phyloP scores from a whole-genome alignment of 2,797 vertebrate genomes.

The Chaetophractus vellerosus region DNA sequence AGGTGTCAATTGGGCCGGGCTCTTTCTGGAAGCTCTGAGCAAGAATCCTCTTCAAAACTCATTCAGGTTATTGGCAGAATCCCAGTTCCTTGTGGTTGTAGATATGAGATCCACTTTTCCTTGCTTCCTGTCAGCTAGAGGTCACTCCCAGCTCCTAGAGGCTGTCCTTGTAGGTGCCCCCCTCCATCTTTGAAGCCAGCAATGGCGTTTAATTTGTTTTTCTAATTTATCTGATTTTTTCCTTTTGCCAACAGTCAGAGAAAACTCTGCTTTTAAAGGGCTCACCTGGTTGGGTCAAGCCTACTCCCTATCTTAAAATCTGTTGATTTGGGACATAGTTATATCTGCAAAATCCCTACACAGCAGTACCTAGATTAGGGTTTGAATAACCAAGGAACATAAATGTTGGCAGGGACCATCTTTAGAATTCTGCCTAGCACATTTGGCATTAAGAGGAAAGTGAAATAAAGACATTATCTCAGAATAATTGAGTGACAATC shows the following conservation, averaged over 20 bases:
- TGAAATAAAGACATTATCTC: constrained; percentile 60
- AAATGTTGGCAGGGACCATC: constrained; percentile 8
- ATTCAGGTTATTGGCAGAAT: constrained; percentile 11
- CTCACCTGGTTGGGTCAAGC: neutral
- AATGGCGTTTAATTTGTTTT: neutral
- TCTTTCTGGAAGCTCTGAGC: neutral
- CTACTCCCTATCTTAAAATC: constrained; percentile 20
- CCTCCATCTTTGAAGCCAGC: neutral
- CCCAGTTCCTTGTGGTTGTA: neutral
- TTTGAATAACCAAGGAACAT: neutral
- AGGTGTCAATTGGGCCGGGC: too few relatives aligned
- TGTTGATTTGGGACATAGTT: constrained; percentile 32
- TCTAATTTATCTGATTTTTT: constrained; percentile 9
- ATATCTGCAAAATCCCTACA: neutral
- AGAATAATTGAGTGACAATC: constrained; percentile 67
- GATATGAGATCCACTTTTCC: neutral
- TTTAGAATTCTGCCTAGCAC: constrained; percentile 42
- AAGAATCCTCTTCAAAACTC: neutral
- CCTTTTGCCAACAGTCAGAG: too few relatives aligned
- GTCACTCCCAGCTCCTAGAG: neutral
- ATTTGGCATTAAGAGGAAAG: constrained; percentile 30
- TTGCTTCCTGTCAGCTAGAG: neutral
- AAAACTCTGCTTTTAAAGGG: neutral
- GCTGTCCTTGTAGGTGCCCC: neutral
- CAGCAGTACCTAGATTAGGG: neutral